Percentiles rank a stretch among this genome's conserved stretches.
Evolutionary conservation across 1,140 invertebrate species (phyloP).

Genomic region (Polyergus mexicanus): DNA sequence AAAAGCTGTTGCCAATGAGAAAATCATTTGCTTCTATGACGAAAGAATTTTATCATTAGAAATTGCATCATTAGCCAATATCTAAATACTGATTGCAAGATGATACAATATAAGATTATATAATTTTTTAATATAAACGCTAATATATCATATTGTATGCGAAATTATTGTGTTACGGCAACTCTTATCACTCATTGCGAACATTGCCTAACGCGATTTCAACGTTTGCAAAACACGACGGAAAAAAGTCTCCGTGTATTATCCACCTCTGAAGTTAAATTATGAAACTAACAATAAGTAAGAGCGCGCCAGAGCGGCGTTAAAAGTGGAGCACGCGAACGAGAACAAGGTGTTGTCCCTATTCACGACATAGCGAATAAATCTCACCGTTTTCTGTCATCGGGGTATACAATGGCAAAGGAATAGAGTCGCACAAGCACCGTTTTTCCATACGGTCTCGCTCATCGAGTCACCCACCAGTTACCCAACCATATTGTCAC

Average conservation of each 20-base stretch:
- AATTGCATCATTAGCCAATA: not conserved
- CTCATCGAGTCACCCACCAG: constrained; percentile 63
- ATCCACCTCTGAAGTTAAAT: constrained; percentile 34
- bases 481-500: constrained; percentile 51
- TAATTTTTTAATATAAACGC: not conserved
- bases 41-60: constrained; percentile 10
- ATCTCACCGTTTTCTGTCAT: constrained; percentile 66
- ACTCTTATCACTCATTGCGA: not conserved
- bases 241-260: constrained; percentile 20
- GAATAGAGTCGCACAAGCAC: constrained; percentile 52
- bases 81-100: not conserved
- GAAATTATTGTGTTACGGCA: not conserved
- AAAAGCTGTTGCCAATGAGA: not conserved
- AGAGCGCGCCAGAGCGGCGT: constrained; percentile 30
- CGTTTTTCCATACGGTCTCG: constrained; percentile 64
- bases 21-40: not conserved
- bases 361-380: constrained; percentile 67
- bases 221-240: not conserved
- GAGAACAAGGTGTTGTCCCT: constrained; percentile 57
- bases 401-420: constrained; percentile 61
- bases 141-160: not conserved
- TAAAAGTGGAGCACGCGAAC: constrained; percentile 60
- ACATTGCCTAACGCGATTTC: not conserved
- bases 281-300: constrained; percentile 43
- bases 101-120: not conserved